Percentiles rank a stretch among this genome's conserved stretches.
Evolutionary conservation across 2,113 vertebrate genomes (phyloP).

Genomic region (Rhodinocichla rosea): DNA sequence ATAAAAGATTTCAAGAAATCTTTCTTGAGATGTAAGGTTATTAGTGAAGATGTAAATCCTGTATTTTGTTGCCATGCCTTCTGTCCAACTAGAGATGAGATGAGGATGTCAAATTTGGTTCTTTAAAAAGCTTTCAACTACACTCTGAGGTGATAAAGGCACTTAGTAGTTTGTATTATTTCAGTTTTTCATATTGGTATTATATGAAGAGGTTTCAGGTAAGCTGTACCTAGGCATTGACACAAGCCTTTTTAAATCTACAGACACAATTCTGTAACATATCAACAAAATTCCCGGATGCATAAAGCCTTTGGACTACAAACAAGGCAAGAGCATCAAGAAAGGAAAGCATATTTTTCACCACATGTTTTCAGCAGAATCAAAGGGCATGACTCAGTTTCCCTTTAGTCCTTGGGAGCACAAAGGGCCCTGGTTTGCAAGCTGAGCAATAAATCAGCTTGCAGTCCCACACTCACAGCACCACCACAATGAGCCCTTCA

Average conservation of each 20-base stretch:
- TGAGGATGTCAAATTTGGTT: neutral
- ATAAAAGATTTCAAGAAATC: neutral
- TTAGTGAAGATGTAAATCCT: neutral
- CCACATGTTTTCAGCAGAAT: neutral
- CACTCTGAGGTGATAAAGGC: neutral
- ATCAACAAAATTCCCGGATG: neutral
- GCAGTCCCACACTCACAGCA: conserved; percentile 24
- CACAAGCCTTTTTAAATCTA: neutral
- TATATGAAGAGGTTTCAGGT: neutral
- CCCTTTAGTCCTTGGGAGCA: neutral
- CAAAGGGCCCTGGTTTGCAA: neutral
- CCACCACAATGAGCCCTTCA: conserved; percentile 55
- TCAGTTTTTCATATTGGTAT: neutral
- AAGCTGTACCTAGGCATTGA: neutral
- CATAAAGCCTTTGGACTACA: neutral
- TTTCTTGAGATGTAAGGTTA: neutral
- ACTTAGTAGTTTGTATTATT: neutral
- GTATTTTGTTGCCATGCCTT: neutral
- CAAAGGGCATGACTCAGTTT: conserved; percentile 19
- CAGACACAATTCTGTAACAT: neutral
- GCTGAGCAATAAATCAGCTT: neutral
- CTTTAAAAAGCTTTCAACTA: neutral
- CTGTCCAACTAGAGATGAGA: neutral
- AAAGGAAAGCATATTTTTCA: neutral
- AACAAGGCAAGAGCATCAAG: neutral